These are phyloP conservation scores for Bombus pascuorum DNA, from an alignment of 1,140 invertebrate genomes.

Conservation along the genomic window DNA sequence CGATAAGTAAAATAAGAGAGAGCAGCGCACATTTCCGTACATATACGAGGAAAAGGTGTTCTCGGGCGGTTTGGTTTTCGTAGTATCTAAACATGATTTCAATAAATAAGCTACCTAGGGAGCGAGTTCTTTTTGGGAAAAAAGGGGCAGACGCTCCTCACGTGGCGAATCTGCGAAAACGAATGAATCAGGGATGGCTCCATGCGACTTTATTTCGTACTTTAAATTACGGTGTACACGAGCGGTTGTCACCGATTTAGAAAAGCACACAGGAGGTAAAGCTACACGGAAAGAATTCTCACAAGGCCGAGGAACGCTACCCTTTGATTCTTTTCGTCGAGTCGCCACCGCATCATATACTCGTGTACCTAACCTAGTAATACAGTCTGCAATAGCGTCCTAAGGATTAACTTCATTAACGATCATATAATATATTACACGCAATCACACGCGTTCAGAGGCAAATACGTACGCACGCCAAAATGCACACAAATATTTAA, in stretches of 20 bases:
- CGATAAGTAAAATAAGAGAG: constrained; percentile 60
- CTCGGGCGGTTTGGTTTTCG: constrained; percentile 69
- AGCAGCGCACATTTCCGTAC: constrained; percentile 64
- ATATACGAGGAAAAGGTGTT: constrained; percentile 60
- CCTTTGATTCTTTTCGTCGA: constrained; percentile 57
- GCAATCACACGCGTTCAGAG: constrained; percentile 72
- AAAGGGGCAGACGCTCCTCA: constrained; percentile 62
- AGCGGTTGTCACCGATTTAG: not conserved
- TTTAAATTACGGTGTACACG: not conserved
- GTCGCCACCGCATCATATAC: constrained; percentile 74
- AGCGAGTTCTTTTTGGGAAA: constrained; percentile 67
- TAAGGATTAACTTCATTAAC: constrained; percentile 78
- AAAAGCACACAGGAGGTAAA: not conserved
- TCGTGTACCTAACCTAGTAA: constrained; percentile 79
- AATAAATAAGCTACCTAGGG: constrained; percentile 81
- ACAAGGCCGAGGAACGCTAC: not conserved
- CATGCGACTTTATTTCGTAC: not conserved
- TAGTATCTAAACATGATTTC: constrained; percentile 77
- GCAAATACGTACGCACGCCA: constrained; percentile 61
- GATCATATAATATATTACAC: constrained; percentile 78
- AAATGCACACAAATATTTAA: constrained; percentile 58
- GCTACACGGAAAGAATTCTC: constrained; percentile 28
- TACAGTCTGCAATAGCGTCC: constrained; percentile 81
- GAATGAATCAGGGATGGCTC: constrained; percentile 31
- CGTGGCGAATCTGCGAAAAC: constrained; percentile 60